Conservation (phyloP, 2,113 vertebrate genomes). For the Anseranas semipalmata region DNA sequence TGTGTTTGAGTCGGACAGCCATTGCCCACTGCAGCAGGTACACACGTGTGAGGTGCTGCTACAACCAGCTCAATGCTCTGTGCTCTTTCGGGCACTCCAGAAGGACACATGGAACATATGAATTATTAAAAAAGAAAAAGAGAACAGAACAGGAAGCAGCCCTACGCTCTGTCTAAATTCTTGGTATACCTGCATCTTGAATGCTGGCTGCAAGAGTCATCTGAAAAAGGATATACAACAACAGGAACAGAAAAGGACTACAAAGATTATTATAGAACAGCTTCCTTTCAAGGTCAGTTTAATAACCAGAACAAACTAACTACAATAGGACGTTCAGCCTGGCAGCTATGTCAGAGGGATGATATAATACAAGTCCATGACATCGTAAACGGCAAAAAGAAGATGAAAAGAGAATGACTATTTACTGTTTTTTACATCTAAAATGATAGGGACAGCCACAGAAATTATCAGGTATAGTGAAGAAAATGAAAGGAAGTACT, state of each 20-base stretch:
- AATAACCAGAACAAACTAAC: neutral
- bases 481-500: neutral
- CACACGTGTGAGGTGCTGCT: fast-evolving
- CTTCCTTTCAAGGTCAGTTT: neutral
- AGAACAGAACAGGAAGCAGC: conserved; percentile 6
- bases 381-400: neutral
- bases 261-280: neutral
- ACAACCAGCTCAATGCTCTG: neutral
- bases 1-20: fast-evolving
- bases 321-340: neutral
- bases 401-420: neutral
- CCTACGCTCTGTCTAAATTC: neutral
- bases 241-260: neutral
- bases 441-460: neutral
- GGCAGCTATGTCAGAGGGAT: neutral
- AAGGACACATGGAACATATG: neutral
- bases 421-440: neutral
- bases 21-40: fast-evolving
- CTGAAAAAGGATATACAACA: neutral
- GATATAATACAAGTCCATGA: neutral
- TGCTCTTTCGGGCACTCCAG: fast-evolving
- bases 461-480: neutral
- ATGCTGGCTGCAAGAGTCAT: neutral
- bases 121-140: neutral
- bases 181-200: neutral